Evolutionary conservation across 1,140 invertebrate genomes (phyloP).

Genomic region (Cecropterus lyciades): DNA sequence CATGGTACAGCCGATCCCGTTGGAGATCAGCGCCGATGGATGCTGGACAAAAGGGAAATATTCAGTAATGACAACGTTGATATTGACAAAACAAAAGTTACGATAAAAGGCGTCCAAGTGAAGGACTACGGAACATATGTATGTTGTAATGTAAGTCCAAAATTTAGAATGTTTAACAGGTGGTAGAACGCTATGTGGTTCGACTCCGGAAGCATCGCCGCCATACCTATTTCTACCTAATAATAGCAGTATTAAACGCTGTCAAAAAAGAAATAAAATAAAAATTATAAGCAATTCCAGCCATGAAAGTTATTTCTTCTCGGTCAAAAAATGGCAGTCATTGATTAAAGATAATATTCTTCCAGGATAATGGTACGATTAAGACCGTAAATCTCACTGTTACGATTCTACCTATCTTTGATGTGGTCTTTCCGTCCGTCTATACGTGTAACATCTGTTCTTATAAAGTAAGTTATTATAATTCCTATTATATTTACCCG

Average conservation of each 20-base stretch:
- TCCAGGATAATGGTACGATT: slow-evolving; percentile 38
- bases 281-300: too few relatives aligned
- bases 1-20: not conserved
- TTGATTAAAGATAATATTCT: too few relatives aligned
- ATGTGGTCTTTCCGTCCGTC: slow-evolving; percentile 47
- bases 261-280: too few relatives aligned
- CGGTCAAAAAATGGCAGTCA: too few relatives aligned
- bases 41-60: slow-evolving; percentile 37
- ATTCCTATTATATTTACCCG: too few relatives aligned
- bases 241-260: too few relatives aligned
- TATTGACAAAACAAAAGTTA: slow-evolving; percentile 39
- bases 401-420: slow-evolving; percentile 44
- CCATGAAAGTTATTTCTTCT: too few relatives aligned
- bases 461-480: slow-evolving; percentile 26
- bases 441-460: slow-evolving; percentile 44
- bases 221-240: too few relatives aligned
- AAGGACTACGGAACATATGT: slow-evolving; percentile 48
- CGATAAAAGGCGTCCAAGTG: slow-evolving; percentile 36
- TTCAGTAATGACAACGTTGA: slow-evolving; percentile 43
- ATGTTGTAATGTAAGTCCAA: slow-evolving; percentile 44
- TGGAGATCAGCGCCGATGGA: slow-evolving; percentile 40
- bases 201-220: too few relatives aligned
- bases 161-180: too few relatives aligned
- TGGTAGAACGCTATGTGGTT: too few relatives aligned
- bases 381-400: slow-evolving; percentile 44